These are phyloP conservation scores for Xiphorhynchus erythropygius DNA, from an alignment of 2,797 vertebrate species.

Conservation along the genomic window DNA sequence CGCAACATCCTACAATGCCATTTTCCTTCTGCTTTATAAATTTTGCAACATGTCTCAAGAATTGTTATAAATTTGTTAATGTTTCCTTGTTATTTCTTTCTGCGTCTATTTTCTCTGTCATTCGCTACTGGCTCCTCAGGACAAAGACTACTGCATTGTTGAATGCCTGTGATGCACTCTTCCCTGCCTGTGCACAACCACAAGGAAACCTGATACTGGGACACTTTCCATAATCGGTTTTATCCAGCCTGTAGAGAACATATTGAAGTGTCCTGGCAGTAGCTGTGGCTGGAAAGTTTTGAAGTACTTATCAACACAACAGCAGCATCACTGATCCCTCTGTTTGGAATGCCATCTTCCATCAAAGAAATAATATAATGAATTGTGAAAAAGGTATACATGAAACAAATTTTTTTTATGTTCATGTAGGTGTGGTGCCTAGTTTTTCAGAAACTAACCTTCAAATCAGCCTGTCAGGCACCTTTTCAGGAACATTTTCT, in stretches of 20 bases:
- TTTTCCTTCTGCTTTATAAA: not conserved
- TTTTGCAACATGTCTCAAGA: not conserved
- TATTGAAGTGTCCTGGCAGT: not conserved
- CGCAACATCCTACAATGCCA: not conserved
- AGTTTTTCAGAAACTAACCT: not conserved
- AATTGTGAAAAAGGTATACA: not conserved
- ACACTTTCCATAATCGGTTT: not conserved
- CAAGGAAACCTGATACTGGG: not conserved
- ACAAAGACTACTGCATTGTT: not conserved
- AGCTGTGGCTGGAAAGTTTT: not conserved
- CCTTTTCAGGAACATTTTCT: not conserved
- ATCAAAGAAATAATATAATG: not conserved
- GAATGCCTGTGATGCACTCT: not conserved
- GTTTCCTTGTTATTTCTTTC: not conserved
- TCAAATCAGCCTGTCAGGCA: not conserved
- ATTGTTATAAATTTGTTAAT: not conserved
- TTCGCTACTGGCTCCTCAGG: not conserved
- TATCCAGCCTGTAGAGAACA: not conserved
- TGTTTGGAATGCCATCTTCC: not conserved
- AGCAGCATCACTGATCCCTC: fast-evolving
- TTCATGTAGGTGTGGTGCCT: not conserved
- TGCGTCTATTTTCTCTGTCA: not conserved
- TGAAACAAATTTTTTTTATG: not conserved
- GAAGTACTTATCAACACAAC: not conserved
- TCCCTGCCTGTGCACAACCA: not conserved